These are phyloP conservation scores for Halisarca cf. caerulea DNA, from an alignment of 37 sponge, comb jelly and placozoan species.

Conservation along the genomic window DNA sequence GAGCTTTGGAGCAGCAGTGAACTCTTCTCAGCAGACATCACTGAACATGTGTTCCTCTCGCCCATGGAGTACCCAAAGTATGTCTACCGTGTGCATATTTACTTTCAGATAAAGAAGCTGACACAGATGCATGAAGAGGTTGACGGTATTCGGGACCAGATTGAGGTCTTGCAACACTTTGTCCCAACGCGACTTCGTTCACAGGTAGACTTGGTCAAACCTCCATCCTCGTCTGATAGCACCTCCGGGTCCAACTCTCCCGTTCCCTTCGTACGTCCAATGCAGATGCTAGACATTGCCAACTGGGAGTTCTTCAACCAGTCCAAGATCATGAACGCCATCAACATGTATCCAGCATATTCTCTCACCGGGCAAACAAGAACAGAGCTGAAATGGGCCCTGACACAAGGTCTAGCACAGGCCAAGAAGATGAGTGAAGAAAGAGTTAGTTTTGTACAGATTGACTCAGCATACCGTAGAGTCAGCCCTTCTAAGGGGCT, in stretches of 20 bases:
- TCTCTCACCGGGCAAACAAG: slow-evolving; percentile 62
- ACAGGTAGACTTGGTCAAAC: not conserved
- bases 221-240: not conserved
- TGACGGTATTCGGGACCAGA: not conserved
- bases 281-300: slow-evolving; percentile 53
- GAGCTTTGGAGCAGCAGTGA: not conserved
- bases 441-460: slow-evolving; percentile 45
- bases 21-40: slow-evolving; percentile 12
- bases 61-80: slow-evolving; percentile 58
- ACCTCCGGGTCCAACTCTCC: not conserved
- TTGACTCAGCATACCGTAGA: slow-evolving; percentile 73
- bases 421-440: not conserved
- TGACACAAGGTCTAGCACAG: slow-evolving; percentile 49
- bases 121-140: not conserved
- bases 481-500: slow-evolving; percentile 71
- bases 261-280: slow-evolving; percentile 37
- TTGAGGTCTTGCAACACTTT: slow-evolving; percentile 34
- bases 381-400: slow-evolving; percentile 50
- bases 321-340: slow-evolving; percentile 57
- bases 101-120: not conserved
- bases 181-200: slow-evolving; percentile 57
- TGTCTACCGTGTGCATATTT: slow-evolving; percentile 64
- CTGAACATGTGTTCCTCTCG: slow-evolving; percentile 32
- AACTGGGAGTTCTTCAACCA: slow-evolving; percentile 83
- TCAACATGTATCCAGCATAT: slow-evolving; percentile 48